Evolutionary conservation across 2,888 invertebrate genomes (phyloP).

Genomic region (Torymus tubicola): DNA sequence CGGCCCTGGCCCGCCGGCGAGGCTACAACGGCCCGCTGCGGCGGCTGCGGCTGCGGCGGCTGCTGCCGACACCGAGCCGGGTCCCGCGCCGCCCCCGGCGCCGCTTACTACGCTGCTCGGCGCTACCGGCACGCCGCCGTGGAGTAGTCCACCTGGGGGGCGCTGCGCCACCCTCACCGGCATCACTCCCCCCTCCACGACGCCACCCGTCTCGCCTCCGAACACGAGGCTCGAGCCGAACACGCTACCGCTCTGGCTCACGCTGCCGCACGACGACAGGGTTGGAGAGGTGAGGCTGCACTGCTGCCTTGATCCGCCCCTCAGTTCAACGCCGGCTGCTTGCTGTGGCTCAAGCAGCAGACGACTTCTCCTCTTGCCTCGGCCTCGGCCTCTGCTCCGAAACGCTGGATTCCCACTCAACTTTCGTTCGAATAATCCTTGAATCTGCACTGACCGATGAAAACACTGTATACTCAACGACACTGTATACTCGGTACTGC

Average conservation of each 20-base stretch:
- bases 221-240: conserved; percentile 65
- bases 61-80: conserved; percentile 70
- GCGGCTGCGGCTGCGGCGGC: conserved; percentile 76
- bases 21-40: conserved; percentile 71
- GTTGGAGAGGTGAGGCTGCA: conserved; percentile 52
- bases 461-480: conserved; percentile 8
- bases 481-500: neutral
- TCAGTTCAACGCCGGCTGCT: neutral
- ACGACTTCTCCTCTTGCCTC: neutral
- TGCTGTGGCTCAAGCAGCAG: neutral
- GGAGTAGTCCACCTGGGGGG: conserved; percentile 82
- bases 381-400: too few relatives aligned
- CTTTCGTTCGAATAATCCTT: neutral
- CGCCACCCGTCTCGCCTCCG: conserved; percentile 70
- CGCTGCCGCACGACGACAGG: conserved; percentile 57
- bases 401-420: too few relatives aligned
- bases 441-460: neutral
- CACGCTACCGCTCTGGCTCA: conserved; percentile 59
- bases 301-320: conserved; percentile 43
- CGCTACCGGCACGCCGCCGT: conserved; percentile 81
- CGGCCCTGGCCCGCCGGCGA: conserved; percentile 78
- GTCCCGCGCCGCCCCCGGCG: conserved; percentile 66
- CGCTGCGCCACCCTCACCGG: conserved; percentile 80
- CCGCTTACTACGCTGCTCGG: conserved; percentile 81
- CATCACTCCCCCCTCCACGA: conserved; percentile 77